Conservation (phyloP, 2,888 invertebrate genomes). For the Sipha maydis region DNA sequence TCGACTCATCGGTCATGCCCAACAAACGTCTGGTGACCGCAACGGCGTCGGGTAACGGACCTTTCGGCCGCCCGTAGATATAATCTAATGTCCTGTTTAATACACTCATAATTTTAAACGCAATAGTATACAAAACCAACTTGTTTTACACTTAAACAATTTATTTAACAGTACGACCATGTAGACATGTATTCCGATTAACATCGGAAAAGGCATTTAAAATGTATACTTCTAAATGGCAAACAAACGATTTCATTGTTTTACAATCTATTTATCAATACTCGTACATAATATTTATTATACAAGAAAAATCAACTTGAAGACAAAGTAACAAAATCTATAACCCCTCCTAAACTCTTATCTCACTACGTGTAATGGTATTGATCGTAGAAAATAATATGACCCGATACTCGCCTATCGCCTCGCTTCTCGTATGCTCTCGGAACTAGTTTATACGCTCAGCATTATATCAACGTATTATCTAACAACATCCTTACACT, state of each 20-base stretch:
- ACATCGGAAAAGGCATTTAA: too few species aligned
- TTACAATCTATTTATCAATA: too few species aligned
- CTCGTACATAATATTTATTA: not conserved
- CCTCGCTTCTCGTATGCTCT: not conserved
- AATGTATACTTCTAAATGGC: too few species aligned
- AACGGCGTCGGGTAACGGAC: constrained; percentile 36
- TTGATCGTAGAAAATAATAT: not conserved
- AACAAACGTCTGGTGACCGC: constrained; percentile 42
- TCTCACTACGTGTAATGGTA: not conserved
- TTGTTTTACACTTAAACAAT: not conserved
- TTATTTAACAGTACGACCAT: too few species aligned
- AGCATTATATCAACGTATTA: not conserved
- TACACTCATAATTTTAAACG: not conserved
- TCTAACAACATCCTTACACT: constrained; percentile 23
- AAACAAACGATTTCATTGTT: too few species aligned
- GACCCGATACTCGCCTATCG: not conserved
- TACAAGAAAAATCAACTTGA: not conserved
- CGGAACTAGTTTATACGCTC: constrained; percentile 3
- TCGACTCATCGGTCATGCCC: constrained; percentile 62
- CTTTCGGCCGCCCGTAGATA: constrained; percentile 37
- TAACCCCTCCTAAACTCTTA: not conserved
- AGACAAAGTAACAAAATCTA: not conserved
- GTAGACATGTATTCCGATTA: too few species aligned
- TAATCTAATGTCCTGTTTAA: not conserved
- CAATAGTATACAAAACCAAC: not conserved